Evolutionary conservation across 2,113 vertebrate genomes (phyloP).

Genomic region (Paedocypris sp.): DNA sequence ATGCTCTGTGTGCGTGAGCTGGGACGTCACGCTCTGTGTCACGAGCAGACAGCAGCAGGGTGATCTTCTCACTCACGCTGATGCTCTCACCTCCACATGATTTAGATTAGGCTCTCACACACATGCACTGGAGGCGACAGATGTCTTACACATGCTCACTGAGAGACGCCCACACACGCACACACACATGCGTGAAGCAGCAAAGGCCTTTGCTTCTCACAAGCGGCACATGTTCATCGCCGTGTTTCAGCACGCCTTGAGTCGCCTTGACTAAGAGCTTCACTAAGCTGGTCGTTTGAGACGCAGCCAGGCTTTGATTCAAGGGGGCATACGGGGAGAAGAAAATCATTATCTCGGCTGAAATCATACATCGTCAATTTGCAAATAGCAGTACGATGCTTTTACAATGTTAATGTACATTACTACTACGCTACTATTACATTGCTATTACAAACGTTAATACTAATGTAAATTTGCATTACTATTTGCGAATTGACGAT

Average conservation of each 20-base stretch:
- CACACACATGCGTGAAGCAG: too few species aligned
- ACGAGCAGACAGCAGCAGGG: conserved; percentile 23
- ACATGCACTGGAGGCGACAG: background rate
- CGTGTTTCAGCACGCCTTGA: background rate
- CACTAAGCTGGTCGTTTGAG: background rate
- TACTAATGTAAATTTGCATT: too few species aligned
- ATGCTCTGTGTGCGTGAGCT: background rate
- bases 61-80: conserved; percentile 26
- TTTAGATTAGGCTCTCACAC: conserved; percentile 15
- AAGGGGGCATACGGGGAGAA: too few species aligned
- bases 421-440: too few species aligned
- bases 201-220: background rate
- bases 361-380: too few species aligned
- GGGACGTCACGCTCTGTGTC: conserved; percentile 3
- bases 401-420: too few species aligned
- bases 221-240: background rate
- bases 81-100: conserved; percentile 31
- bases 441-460: too few species aligned
- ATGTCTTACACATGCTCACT: conserved; percentile 21
- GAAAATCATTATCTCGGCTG: too few species aligned
- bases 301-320: too few species aligned
- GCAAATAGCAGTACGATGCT: too few species aligned
- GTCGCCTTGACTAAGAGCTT: background rate
- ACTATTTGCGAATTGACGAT: too few species aligned
- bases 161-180: conserved; percentile 7